Evolutionary conservation across 2,113 vertebrate species (phyloP), one percentile per base, ranked within the genome.

Genomic region (Prietella phreatophila): DNA sequence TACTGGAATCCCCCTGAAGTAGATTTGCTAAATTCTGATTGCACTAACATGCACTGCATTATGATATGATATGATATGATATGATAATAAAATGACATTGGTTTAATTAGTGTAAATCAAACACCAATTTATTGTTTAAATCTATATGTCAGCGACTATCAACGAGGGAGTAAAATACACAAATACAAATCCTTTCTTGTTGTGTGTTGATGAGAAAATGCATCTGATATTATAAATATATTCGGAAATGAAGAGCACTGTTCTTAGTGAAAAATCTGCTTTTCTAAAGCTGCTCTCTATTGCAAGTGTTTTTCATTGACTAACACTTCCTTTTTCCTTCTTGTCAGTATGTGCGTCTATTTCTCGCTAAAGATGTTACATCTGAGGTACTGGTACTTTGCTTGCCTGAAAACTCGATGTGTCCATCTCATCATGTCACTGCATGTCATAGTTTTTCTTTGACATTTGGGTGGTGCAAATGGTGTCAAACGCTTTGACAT

Each of bases 311-410:
- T 89, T 89, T 84, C 91, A 93, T 92, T 92, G 81, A 97, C 95
- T 96, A 97, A 96, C 96, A 94, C 95, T 96, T 94, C 92, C 97
- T 96, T 96, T 97, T 96, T 97, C 95, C 96, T 94, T 95, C 94
- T 95, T 90, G 87, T 96, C 96, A 99, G 98, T 98, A 97, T 93
- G 96, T 96, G 96, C 97, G 92, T 96, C 97, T 97, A 96, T 96
- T 98, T 97, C 96, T 97, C 95, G 96, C 97, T 96, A 97, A 95
- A 93, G 96, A 97, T 95, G 97, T 97, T 95, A 99, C 97, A 96
- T 97, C 96, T 82, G 97, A 99, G 97, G 97, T 98, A 98, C 94
- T 96, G 95, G 95, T 95, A 90, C 92, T 87, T 85, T 87, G 69
- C 71, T 63, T 82, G 76, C 82, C 61, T 67, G 61, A 53, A 82